These are phyloP conservation scores for Montipora foliosa DNA, from an alignment of 64 coral and sea anemone species.

Conservation along the genomic window DNA sequence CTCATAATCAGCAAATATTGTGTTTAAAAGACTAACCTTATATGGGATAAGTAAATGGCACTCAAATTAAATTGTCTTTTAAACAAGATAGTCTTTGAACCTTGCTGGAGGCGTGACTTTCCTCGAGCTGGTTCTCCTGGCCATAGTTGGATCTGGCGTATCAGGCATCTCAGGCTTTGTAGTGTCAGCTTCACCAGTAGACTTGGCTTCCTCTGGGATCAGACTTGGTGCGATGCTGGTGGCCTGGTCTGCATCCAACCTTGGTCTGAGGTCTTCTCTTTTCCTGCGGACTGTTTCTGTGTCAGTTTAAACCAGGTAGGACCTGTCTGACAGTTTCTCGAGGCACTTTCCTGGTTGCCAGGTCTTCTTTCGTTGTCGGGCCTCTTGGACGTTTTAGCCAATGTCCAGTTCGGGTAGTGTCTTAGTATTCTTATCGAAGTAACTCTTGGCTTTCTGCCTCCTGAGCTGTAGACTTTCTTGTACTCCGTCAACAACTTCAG, in stretches of 20 bases:
- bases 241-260: background rate
- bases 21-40: too few species aligned
- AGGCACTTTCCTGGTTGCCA: background rate
- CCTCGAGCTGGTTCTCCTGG: background rate
- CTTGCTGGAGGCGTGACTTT: background rate
- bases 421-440: too few species aligned
- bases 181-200: background rate
- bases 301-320: slow-evolving; percentile 20
- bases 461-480: too few species aligned
- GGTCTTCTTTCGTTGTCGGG: slow-evolving; percentile 3
- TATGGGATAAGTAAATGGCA: too few species aligned
- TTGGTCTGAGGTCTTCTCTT: background rate
- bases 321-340: slow-evolving; percentile 25
- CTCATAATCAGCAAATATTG: too few species aligned
- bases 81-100: background rate
- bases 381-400: slow-evolving; percentile 23
- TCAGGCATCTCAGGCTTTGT: background rate
- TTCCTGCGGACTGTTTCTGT: slow-evolving; percentile 4
- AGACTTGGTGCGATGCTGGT: background rate
- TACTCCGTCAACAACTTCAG: too few species aligned
- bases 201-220: background rate
- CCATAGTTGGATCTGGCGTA: background rate
- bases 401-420: slow-evolving; percentile 8
- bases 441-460: too few species aligned
- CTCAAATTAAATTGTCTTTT: too few species aligned